Evolutionary conservation across 2,888 invertebrate genomes (phyloP).

Genomic region (Rotaria magnacalcarata): DNA sequence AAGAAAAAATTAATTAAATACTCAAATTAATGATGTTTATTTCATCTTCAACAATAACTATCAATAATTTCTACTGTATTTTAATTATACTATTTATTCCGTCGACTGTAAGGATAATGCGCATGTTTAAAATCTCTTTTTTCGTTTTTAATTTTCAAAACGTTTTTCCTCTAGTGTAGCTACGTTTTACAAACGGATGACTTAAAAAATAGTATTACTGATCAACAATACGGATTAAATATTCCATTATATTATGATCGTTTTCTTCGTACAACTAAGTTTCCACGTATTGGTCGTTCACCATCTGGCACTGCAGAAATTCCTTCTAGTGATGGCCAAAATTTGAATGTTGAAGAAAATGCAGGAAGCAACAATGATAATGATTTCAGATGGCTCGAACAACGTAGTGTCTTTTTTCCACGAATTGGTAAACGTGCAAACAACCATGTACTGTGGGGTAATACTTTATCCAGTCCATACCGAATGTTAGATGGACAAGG

Average conservation of each 20-base stretch:
- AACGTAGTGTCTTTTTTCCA: conserved; percentile 18
- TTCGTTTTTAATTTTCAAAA: background rate
- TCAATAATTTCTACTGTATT: background rate
- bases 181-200: background rate
- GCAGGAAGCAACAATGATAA: background rate
- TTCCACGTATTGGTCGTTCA: conserved; percentile 26
- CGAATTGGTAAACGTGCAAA: conserved; percentile 36
- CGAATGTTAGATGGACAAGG: conserved; percentile 15
- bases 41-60: background rate
- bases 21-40: background rate
- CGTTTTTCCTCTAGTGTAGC: background rate
- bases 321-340: background rate
- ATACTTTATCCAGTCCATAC: conserved; percentile 2
- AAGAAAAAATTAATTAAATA: background rate
- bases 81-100: background rate
- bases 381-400: background rate
- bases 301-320: background rate
- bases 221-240: background rate
- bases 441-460: background rate
- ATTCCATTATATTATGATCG: background rate
- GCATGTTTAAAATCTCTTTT: background rate
- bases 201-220: background rate
- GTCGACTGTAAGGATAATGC: background rate
- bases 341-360: background rate
- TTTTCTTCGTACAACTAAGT: background rate